These are phyloP conservation scores for Toxotes chatareus DNA, from an alignment of 2,113 vertebrate genomes.

Conservation along the genomic window DNA sequence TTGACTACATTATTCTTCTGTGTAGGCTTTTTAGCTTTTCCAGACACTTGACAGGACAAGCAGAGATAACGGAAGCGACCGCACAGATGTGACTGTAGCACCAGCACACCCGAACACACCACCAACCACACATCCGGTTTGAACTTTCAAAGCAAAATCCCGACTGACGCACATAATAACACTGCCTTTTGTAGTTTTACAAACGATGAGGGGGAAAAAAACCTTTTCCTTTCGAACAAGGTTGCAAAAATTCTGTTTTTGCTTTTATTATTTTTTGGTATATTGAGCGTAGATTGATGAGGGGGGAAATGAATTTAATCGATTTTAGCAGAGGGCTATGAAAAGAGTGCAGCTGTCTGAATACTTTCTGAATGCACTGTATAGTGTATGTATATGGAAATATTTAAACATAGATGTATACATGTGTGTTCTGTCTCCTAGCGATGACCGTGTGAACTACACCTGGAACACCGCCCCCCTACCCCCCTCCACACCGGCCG, in stretches of 20 bases:
- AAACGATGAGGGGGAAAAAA: no score
- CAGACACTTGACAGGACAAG: not conserved
- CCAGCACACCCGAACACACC: fast-evolving
- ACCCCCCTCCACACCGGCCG: constrained; percentile 24
- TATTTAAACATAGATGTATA: no score
- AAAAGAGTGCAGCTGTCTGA: no score
- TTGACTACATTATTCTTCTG: no score
- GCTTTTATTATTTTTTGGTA: no score
- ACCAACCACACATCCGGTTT: not conserved
- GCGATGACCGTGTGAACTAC: not conserved
- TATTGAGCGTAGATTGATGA: no score
- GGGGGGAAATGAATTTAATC: no score
- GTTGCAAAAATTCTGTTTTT: no score
- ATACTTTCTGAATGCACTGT: not conserved
- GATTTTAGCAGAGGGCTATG: no score
- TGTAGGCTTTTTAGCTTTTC: not conserved
- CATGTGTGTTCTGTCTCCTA: not conserved
- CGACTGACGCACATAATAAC: not conserved
- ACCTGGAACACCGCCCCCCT: not conserved
- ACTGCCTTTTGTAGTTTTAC: no score
- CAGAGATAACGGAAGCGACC: not conserved
- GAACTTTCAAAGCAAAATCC: constrained; percentile 25
- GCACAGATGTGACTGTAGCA: not conserved
- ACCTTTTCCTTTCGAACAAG: no score
- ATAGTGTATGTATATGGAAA: not conserved